Percentiles rank a stretch among this genome's conserved stretches.
Evolutionary conservation across 2,888 invertebrate genomes (phyloP).

Genomic region (Pycnomerus fuliginosus): DNA sequence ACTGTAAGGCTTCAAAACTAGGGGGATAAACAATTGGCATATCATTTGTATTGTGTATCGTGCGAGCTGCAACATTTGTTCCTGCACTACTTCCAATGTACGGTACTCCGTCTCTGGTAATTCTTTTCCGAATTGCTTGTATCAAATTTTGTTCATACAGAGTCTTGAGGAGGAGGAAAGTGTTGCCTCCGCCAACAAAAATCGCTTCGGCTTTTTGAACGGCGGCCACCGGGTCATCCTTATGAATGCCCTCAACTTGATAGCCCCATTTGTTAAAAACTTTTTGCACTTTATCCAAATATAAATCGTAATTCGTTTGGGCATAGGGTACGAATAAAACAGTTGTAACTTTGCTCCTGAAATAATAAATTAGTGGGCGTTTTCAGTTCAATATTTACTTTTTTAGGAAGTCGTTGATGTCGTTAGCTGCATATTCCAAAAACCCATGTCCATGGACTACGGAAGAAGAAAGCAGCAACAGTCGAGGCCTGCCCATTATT

Average conservation of each 20-base stretch:
- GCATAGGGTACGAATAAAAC: conserved; percentile 78
- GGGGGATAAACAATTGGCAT: conserved; percentile 85
- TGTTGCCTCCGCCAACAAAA: conserved; percentile 81
- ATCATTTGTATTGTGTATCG: conserved; percentile 83
- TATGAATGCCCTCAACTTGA: conserved; percentile 66
- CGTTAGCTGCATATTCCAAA: conserved; percentile 66
- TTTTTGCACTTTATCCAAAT: conserved; percentile 61
- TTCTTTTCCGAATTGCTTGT: conserved; percentile 61
- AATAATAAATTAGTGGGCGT: conserved; percentile 34
- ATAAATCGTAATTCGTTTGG: conserved; percentile 63
- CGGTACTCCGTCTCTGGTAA: conserved; percentile 63
- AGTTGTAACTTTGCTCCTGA: conserved; percentile 63
- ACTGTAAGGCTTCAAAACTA: conserved; percentile 66
- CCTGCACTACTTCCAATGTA: conserved; percentile 83
- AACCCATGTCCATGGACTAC: conserved; percentile 65
- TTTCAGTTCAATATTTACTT: conserved; percentile 54
- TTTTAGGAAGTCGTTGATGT: conserved; percentile 61
- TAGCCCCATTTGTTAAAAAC: conserved; percentile 68
- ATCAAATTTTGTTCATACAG: conserved; percentile 70
- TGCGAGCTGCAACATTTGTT: conserved; percentile 77
- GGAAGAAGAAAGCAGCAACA: conserved; percentile 70
- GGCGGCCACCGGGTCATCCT: conserved; percentile 56
- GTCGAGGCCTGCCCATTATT: conserved; percentile 23
- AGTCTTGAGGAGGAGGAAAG: conserved; percentile 70
- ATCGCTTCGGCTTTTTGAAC: conserved; percentile 66